Base-by-base conservation (phyloP, 2,797 vertebrate species). In the Cichlasoma orientale region DNA sequence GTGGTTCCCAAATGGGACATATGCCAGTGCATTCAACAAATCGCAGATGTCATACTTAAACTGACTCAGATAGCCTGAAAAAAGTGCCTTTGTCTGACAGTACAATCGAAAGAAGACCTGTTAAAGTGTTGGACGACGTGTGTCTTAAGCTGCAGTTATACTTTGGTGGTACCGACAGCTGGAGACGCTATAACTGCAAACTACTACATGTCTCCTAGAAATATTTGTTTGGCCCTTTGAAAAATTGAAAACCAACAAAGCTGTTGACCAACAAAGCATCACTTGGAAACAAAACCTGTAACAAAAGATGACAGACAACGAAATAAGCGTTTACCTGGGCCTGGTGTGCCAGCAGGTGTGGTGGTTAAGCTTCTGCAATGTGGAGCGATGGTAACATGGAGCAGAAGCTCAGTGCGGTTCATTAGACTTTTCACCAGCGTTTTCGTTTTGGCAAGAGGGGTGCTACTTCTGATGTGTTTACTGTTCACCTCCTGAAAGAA, bases 301-400 rank as follows among this genome's bases (percentile, higher is more conserved):
- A 29, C 41, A 29, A 68, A 50, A 68, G 16, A 50, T 68, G 63
- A 11, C 41, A 50, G 25, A 57, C 23, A 52, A 74, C 44, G 56
- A 54, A 1, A 72, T 11, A 2, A 7, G 3, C 1, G 1, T 21
- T n/a, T 84, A 93, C 92, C 88, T 88, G 78, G 93, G 94, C 98
- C 97, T 80, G 97, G 97, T 1, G 97, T 98, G 70, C 98, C 97
- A 9, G 97, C 96, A 13, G 97, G 97, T 23, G 97, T 98, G 44
- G 93, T 95, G 2, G 96, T 97, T 75, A 98, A 94, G 83, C 98
- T 99, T 77, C 97, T 96, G n/a, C 97, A 96, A 75, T 99, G 98
- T 13, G 98, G 97, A 2, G 98, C 97, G 5, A 99, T 99, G 71
- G 98, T 99, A 56, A 99, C 98, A 0, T 99, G 98, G 21, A 99